Evolutionary conservation across 2,113 vertebrate genomes (phyloP), one percentile per base, ranked within the genome.

Genomic region (Pseudopipra pipra): DNA sequence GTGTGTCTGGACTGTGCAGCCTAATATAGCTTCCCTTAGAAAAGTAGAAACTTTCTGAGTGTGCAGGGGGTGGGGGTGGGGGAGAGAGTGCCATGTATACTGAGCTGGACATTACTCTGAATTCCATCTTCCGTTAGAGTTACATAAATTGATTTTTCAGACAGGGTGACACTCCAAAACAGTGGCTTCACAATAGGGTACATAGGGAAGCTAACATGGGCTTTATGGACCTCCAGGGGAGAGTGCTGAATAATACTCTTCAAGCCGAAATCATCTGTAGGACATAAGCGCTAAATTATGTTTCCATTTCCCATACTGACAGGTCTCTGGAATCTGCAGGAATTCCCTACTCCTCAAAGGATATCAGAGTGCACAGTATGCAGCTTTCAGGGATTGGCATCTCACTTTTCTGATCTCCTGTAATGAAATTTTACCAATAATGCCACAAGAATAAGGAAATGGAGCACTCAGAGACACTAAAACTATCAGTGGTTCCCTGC

Each of bases 221-320:
- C 88, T 96, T 97, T 95, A 92, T 70, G 84, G 95, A 97, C 84
- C 92, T 95, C 84, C 90, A 14, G 11, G 66, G 83, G 79, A 95
- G 89, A 96, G 77, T 58, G 54, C 81, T 96, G 96, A 97, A 96
- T 97, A 93, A 52, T 74, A 58, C 46, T 91, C 70, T 46, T 91
- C 89, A 90, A 95, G 96, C 95, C 96, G 94, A 94, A 70, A 96
- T 89, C 44, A 85, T 95, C 90, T 68, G 70, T 91, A 92, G 88
- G 85, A 97, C 96, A 96, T 97, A 97, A 97, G 95, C 49, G 33
- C 93, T 79, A 95, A 97, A 98, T 96, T 97, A 91, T 94, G 85
- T 95, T 96, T 95, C 97, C 67, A 5, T 63, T 89, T 88, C 80
- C 95, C 83, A 79, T 52, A 78, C 90, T 96, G 90, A 96, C 83